Conservation (phyloP, 2,113 vertebrate species). For the Callocephalon fimbriatum region DNA sequence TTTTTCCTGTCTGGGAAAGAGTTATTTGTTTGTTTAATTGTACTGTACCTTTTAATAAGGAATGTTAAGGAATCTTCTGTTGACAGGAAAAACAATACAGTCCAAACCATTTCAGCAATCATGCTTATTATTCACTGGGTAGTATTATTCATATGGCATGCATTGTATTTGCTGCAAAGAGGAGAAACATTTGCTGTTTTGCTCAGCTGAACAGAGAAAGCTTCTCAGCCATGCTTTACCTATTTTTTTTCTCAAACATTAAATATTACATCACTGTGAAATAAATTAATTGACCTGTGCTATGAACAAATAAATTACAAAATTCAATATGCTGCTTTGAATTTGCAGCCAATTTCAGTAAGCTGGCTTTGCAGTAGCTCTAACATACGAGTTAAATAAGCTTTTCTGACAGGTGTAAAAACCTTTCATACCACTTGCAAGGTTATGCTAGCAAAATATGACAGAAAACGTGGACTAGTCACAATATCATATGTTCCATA, state of each 20-base stretch:
- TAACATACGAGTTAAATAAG: conserved; percentile 72
- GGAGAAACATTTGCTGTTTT: conserved; percentile 57
- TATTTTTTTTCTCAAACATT: conserved; percentile 61
- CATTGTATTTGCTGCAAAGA: conserved; percentile 18
- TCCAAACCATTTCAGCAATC: conserved; percentile 14
- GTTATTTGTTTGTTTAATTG: conserved; percentile 65
- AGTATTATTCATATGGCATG: neutral
- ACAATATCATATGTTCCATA: conserved; percentile 67
- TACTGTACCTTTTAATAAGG: conserved; percentile 38
- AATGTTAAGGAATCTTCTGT: conserved; percentile 25
- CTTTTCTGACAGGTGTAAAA: conserved; percentile 74
- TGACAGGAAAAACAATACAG: conserved; percentile 21
- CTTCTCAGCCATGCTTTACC: conserved; percentile 51
- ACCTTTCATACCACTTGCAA: conserved; percentile 56
- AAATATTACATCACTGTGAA: conserved; percentile 71
- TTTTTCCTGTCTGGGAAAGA: conserved; percentile 47
- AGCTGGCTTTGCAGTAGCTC: neutral
- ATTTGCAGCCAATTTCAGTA: conserved; percentile 70
- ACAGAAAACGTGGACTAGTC: conserved; percentile 61
- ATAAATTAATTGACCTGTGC: conserved; percentile 77
- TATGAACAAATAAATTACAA: conserved; percentile 74
- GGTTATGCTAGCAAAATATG: conserved; percentile 60
- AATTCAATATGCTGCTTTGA: conserved; percentile 65
- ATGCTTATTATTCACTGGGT: conserved; percentile 4
- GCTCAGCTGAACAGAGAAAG: conserved; percentile 50